Conservation (phyloP, 2,113 vertebrate genomes). For the Chaetops frenatus region DNA sequence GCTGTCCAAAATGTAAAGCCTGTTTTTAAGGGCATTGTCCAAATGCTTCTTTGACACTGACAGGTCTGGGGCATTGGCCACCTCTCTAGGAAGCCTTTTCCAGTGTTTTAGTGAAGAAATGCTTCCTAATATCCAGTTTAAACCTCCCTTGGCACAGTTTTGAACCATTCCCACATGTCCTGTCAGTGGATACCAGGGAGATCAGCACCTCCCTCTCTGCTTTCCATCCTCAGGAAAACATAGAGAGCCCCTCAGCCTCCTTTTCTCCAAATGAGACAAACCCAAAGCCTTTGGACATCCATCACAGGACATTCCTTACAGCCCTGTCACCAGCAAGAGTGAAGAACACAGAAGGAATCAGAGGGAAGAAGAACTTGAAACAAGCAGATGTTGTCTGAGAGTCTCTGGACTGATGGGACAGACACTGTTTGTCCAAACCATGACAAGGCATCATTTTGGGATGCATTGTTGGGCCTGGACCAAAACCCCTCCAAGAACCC, state of each 20-base stretch:
- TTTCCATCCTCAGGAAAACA: not conserved
- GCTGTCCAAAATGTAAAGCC: not conserved
- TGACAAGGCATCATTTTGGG: not conserved
- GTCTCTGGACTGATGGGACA: not conserved
- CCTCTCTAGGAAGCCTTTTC: not conserved
- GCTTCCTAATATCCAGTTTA: not conserved
- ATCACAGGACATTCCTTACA: not conserved
- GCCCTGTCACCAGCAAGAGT: not conserved
- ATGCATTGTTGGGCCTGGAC: not conserved
- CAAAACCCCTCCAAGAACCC: not conserved
- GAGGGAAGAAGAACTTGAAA: not conserved
- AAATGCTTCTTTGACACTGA: not conserved
- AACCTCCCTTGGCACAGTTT: not conserved
- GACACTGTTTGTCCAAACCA: not conserved
- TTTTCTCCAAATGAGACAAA: not conserved
- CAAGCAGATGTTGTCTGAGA: not conserved
- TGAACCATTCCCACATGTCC: fast-evolving
- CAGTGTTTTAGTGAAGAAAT: not conserved
- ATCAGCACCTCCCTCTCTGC: not conserved
- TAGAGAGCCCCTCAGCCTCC: not conserved
- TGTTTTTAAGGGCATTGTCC: not conserved
- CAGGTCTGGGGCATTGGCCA: not conserved
- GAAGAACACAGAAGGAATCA: not conserved
- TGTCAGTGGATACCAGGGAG: not conserved
- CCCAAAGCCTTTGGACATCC: not conserved